Evolutionary conservation across 2,797 vertebrate genomes (phyloP).

Genomic region (Trematomus bernacchii): DNA sequence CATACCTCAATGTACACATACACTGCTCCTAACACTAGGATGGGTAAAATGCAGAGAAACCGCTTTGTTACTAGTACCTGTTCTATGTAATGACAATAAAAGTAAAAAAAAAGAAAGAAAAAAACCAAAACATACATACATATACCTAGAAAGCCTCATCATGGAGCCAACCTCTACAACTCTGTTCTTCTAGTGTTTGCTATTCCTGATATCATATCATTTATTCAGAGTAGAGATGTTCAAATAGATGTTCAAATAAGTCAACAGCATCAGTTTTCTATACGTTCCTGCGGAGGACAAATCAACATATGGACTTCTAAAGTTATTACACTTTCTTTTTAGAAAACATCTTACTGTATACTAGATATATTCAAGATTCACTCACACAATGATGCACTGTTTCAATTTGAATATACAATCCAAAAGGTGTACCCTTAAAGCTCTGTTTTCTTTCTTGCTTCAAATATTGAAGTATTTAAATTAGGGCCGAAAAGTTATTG

Average conservation of each 20-base stretch:
- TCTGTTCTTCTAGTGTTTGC: background rate
- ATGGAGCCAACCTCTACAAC: background rate
- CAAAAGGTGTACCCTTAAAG: background rate
- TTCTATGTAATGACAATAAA: no score
- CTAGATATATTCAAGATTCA: background rate
- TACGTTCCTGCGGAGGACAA: constrained; percentile 2
- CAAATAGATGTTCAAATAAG: background rate
- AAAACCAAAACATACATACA: no score
- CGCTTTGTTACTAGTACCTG: no score
- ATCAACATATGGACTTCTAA: background rate
- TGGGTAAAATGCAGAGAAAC: no score
- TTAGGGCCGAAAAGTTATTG: no score
- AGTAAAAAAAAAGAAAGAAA: no score
- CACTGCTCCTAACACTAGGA: no score
- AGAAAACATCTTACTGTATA: background rate
- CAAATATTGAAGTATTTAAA: background rate
- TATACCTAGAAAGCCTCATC: background rate
- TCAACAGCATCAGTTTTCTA: no score
- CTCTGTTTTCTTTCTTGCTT: background rate
- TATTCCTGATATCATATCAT: background rate
- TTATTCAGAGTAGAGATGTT: background rate
- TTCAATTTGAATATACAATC: background rate
- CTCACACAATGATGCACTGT: background rate
- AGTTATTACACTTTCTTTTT: background rate
- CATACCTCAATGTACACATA: background rate